Evolutionary conservation across 2,888 invertebrate genomes (phyloP), one percentile per base, ranked within the genome.

Genomic region (Thyatira batis): DNA sequence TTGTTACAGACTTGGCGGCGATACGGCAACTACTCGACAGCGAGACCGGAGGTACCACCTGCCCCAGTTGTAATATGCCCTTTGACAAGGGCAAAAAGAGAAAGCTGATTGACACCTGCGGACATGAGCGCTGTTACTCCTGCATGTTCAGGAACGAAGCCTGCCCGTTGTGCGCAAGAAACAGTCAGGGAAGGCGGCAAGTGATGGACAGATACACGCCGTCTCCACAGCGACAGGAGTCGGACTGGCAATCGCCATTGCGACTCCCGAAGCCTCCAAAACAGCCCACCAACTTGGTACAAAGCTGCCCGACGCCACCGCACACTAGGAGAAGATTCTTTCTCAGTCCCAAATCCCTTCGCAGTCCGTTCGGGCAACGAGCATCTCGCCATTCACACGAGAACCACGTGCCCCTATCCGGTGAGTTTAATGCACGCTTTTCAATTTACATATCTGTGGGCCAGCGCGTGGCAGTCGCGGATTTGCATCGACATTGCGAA

Each of bases 61-160:
- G 97, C 87, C 97, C 97, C 65, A 96, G 96, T 86, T 97, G 97
- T 93, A 95, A 95, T 87, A 97, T 97, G 95, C 97, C 98, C 72
- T 98, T 98, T 92, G 98, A 98, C 92, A 97, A 98, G 92, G 98
- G 98, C 87, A 98, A 98, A 92, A 98, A 98, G 92, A 95, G 98
- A 88, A 96, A 97, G 85, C 93, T 98, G 79, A 98, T 98, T 82
- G 98, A 98, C 93, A 95, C 97, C 60, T 98, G 98, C 89, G 98
- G 98, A 68, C 98, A 98, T 93, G 98, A 98, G 85, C 93, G 98
- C 61, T 98, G 98, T 89, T 98, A 98, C 93, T 95, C 97, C 68
- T 98, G 98, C 89, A 96, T 98, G 95, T 97, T 98, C 93, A 95
- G 95, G 73, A 97, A 96, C 93, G 97, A 97, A 87, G 94, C 95